These are phyloP conservation scores for Lithosia quadra DNA, from an alignment of 2,888 invertebrate species.

Conservation along the genomic window DNA sequence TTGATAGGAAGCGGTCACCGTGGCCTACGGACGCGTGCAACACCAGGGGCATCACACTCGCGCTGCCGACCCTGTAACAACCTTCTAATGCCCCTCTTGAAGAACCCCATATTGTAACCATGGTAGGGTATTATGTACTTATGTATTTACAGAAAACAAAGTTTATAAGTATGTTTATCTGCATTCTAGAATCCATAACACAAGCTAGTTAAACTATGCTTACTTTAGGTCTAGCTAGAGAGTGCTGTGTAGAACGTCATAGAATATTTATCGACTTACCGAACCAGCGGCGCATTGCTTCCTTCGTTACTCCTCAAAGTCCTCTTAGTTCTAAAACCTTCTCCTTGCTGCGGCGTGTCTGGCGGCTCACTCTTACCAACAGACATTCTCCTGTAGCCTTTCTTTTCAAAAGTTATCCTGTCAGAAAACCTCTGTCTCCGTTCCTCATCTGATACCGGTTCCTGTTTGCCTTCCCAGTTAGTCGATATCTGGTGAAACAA, in stretches of 20 bases:
- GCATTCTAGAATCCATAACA: too few relatives aligned
- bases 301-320: neutral
- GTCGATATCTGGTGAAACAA: conserved; percentile 25
- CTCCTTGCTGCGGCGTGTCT: conserved; percentile 24
- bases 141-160: too few relatives aligned
- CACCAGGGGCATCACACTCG: too few relatives aligned
- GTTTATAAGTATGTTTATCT: too few relatives aligned
- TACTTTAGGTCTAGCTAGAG: neutral
- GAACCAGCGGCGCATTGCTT: neutral
- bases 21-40: too few relatives aligned
- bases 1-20: too few relatives aligned
- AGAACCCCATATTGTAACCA: too few relatives aligned
- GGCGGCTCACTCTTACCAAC: conserved; percentile 65
- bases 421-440: conserved; percentile 38
- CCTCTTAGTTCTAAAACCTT: conserved; percentile 6
- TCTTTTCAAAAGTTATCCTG: conserved; percentile 51
- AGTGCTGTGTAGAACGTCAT: too few relatives aligned
- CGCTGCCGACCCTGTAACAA: too few relatives aligned
- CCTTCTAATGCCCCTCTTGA: too few relatives aligned
- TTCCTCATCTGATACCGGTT: conserved; percentile 71
- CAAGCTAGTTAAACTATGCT: too few relatives aligned
- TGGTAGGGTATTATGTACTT: too few relatives aligned
- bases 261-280: neutral
- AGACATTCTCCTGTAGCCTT: conserved; percentile 51
- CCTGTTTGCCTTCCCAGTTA: conserved; percentile 73